A percentile compares a stretch with the other conserved stretches of the same genome.
Conservation (phyloP, 2,888 invertebrate species). For the Iphiclides podalirius region DNA sequence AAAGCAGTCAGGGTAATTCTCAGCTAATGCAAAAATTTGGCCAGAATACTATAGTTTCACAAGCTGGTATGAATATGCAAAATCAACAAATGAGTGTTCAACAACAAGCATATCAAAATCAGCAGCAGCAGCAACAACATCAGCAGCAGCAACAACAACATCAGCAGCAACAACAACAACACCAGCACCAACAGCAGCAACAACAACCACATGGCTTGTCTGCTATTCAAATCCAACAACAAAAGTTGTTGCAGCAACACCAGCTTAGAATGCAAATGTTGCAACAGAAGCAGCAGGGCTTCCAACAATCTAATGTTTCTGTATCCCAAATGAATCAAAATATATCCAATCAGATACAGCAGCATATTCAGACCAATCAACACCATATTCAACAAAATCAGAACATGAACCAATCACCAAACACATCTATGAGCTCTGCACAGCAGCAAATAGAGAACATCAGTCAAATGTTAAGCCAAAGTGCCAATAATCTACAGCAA, state of each 20-base stretch:
- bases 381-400: slow-evolving; percentile 65
- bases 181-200: slow-evolving; percentile 47
- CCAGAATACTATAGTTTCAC: slow-evolving; percentile 59
- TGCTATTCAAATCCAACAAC: slow-evolving; percentile 75
- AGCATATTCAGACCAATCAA: slow-evolving; percentile 63
- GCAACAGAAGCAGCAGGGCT: slow-evolving; percentile 49
- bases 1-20: slow-evolving; percentile 59
- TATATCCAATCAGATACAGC: slow-evolving; percentile 62
- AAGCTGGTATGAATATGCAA: slow-evolving; percentile 54
- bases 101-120: slow-evolving; percentile 58
- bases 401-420: slow-evolving; percentile 55
- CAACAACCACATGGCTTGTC: slow-evolving; percentile 68
- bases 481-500: slow-evolving; percentile 70
- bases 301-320: slow-evolving; percentile 64
- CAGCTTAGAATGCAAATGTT: slow-evolving; percentile 78
- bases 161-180: slow-evolving; percentile 39
- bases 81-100: slow-evolving; percentile 60
- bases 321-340: slow-evolving; percentile 68
- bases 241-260: slow-evolving; percentile 80
- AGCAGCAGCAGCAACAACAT: slow-evolving; percentile 36
- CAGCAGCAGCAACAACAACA: slow-evolving; percentile 36
- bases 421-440: slow-evolving; percentile 78
- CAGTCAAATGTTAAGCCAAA: slow-evolving; percentile 77
- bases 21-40: slow-evolving; percentile 66
- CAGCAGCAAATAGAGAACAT: slow-evolving; percentile 82